These are phyloP conservation scores for Hyles lineata DNA, from an alignment of 2,888 invertebrate genomes.

Conservation along the genomic window DNA sequence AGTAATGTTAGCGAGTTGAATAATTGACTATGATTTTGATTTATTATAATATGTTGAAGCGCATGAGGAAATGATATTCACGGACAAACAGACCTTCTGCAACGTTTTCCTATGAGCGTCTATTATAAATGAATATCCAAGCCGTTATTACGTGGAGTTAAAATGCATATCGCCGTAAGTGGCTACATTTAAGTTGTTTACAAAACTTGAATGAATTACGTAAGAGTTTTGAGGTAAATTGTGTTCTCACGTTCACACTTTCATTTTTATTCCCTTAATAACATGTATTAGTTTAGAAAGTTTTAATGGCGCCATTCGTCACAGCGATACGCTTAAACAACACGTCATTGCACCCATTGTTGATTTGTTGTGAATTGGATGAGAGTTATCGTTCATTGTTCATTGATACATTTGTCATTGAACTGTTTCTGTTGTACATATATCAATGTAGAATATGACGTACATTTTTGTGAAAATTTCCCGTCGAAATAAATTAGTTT, in stretches of 20 bases:
- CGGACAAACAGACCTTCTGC: too few species aligned
- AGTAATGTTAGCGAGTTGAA: too few species aligned
- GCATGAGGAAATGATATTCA: too few species aligned
- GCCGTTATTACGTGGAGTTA: neutral
- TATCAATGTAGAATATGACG: neutral
- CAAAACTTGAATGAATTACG: neutral
- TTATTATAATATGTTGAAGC: too few species aligned
- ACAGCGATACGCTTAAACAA: constrained; percentile 19
- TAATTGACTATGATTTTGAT: too few species aligned
- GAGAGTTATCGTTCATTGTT: constrained; percentile 25
- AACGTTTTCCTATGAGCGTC: too few species aligned
- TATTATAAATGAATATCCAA: neutral
- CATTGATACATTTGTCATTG: constrained; percentile 26
- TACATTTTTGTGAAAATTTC: constrained; percentile 12
- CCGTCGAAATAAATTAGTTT: neutral
- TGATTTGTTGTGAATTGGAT: constrained; percentile 25
- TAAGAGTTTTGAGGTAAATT: neutral
- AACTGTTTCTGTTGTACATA: constrained; percentile 20
- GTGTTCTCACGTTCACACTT: constrained; percentile 10
- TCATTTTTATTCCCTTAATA: constrained; percentile 21
- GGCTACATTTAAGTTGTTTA: neutral
- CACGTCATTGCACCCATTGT: constrained; percentile 24
- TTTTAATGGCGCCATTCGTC: constrained; percentile 11
- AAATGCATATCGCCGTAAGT: neutral
- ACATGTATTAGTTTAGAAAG: constrained; percentile 24